Evolutionary conservation across 2,888 invertebrate species (phyloP).

Genomic region (Orthonevra nobilis): DNA sequence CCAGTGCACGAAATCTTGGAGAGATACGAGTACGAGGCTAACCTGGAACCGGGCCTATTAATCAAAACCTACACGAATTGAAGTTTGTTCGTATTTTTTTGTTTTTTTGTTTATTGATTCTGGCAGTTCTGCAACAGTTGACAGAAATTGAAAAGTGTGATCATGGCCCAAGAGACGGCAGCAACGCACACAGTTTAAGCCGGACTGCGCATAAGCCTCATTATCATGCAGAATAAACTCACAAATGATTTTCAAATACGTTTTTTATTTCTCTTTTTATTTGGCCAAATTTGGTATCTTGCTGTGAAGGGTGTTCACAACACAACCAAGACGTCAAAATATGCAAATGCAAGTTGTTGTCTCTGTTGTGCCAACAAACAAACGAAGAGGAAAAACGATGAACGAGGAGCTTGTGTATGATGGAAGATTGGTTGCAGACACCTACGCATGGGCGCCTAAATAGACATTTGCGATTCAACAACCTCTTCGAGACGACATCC

Average conservation of each 20-base stretch:
- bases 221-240: constrained; percentile 37
- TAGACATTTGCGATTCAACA: constrained; percentile 43
- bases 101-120: constrained; percentile 19
- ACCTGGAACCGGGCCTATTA: constrained; percentile 54
- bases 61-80: constrained; percentile 62
- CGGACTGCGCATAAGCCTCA: constrained; percentile 18
- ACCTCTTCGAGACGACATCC: constrained; percentile 33
- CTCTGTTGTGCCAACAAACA: constrained; percentile 35
- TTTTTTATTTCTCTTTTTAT: constrained; percentile 22
- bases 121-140: constrained; percentile 43
- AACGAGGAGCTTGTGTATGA: constrained; percentile 23
- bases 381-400: constrained; percentile 19
- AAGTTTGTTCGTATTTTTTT: not conserved
- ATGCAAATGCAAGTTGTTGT: constrained; percentile 60
- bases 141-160: constrained; percentile 47
- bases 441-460: constrained; percentile 65
- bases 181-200: constrained; percentile 40
- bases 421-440: constrained; percentile 43
- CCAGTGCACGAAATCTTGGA: constrained; percentile 28
- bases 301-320: not conserved
- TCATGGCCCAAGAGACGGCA: constrained; percentile 8
- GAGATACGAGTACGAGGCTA: constrained; percentile 10
- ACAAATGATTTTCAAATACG: constrained; percentile 25
- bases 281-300: constrained; percentile 60
- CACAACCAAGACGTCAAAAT: constrained; percentile 30